Percentiles rank a stretch among this genome's conserved stretches.
These are phyloP conservation scores for Argyresthia albistria DNA, from an alignment of 2,888 invertebrate genomes.

Conservation along the genomic window DNA sequence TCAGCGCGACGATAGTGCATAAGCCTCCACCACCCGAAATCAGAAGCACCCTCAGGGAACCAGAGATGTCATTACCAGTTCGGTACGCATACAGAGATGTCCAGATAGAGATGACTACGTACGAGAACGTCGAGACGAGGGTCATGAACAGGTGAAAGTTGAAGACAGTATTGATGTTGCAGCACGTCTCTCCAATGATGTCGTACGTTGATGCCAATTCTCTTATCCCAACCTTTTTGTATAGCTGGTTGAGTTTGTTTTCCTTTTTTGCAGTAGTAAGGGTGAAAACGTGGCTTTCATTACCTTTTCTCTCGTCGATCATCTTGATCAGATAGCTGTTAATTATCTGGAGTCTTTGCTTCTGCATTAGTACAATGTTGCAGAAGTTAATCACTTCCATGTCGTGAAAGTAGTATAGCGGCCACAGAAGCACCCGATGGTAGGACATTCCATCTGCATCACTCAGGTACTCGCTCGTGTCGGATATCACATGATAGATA, in stretches of 20 bases:
- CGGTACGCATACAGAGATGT: conserved; percentile 5
- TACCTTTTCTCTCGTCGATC: background rate
- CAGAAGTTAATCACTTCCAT: conserved; percentile 5
- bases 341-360: conserved; percentile 5
- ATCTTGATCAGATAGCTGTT: conserved; percentile 4
- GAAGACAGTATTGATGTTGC: conserved; percentile 9
- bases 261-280: background rate
- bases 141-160: conserved; percentile 11
- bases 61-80: background rate
- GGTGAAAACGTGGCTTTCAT: background rate
- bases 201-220: conserved; percentile 9
- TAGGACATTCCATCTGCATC: background rate
- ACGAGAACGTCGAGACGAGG: conserved; percentile 7
- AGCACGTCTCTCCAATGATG: conserved; percentile 8
- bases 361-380: conserved; percentile 4
- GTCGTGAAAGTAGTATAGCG: background rate
- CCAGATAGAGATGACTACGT: conserved; percentile 11
- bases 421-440: no score
- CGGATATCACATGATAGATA: no score
- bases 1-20: conserved; percentile 1
- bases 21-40: conserved; percentile 8
- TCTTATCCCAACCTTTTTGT: background rate
- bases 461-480: no score
- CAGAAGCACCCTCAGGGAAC: background rate
- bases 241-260: background rate